Conservation (phyloP, 2,888 invertebrate genomes). For the Trissonchulus sp. region DNA sequence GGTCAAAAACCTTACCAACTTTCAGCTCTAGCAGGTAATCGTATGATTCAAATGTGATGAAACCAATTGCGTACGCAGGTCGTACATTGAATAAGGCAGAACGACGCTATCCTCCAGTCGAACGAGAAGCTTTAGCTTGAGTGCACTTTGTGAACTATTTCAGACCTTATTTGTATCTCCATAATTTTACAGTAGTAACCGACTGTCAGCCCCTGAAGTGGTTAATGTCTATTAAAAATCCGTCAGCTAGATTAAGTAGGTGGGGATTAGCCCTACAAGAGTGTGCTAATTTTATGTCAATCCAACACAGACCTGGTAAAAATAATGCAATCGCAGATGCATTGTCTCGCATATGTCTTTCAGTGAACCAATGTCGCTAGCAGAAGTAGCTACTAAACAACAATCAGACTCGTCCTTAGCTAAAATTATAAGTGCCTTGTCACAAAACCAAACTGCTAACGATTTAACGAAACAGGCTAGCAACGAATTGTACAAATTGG, state of each 20-base stretch:
- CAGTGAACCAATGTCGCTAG: too few relatives aligned
- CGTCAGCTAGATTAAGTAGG: not conserved
- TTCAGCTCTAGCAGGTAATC: too few relatives aligned
- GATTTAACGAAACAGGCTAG: too few relatives aligned
- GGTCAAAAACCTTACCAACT: too few relatives aligned
- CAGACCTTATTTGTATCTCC: too few relatives aligned
- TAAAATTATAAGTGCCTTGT: too few relatives aligned
- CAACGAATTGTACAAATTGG: too few relatives aligned
- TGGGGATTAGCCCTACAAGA: not conserved
- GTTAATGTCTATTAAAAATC: not conserved
- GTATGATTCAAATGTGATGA: too few relatives aligned
- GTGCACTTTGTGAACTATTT: conserved; percentile 45
- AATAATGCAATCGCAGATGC: conserved; percentile 1
- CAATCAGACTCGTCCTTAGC: too few relatives aligned
- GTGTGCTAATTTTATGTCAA: not conserved
- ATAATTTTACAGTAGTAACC: conserved; percentile 20
- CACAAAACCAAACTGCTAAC: too few relatives aligned
- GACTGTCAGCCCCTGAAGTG: conserved; percentile 4
- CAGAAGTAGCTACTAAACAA: too few relatives aligned
- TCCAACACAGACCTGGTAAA: not conserved
- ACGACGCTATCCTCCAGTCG: conserved; percentile 43
- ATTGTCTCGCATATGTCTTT: too few relatives aligned
- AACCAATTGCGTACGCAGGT: conserved; percentile 39
- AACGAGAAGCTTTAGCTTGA: conserved; percentile 39
- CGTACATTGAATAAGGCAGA: conserved; percentile 43